Conservation (phyloP, 2,888 invertebrate genomes). For the Xiphydria camelus region DNA sequence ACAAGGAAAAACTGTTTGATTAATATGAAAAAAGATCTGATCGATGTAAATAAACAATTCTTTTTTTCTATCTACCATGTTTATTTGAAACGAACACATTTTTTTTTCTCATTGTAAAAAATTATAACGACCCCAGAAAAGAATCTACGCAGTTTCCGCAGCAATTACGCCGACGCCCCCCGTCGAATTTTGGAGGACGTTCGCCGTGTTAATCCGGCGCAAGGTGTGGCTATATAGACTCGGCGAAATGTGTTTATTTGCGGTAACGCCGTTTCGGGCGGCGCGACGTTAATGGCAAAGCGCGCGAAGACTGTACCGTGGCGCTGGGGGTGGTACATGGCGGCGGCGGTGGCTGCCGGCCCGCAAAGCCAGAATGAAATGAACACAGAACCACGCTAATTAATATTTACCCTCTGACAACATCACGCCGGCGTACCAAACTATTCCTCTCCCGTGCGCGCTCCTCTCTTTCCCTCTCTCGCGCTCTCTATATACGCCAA, state of each 20-base stretch:
- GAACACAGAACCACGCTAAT: constrained; percentile 51
- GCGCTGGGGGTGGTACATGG: constrained; percentile 15
- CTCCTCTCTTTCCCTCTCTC: too few species aligned
- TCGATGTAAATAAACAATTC: too few species aligned
- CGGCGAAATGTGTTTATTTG: constrained; percentile 47
- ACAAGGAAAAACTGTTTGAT: too few species aligned
- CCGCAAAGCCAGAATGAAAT: constrained; percentile 40
- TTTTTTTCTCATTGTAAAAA: too few species aligned
- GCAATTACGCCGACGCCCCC: background rate
- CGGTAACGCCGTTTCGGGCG: constrained; percentile 44
- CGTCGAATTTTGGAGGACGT: background rate
- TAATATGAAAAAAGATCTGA: too few species aligned
- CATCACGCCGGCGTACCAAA: constrained; percentile 43
- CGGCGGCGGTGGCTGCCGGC: constrained; percentile 5
- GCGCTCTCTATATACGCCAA: too few species aligned
- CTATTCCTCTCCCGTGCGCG: too few species aligned
- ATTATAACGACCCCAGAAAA: too few species aligned
- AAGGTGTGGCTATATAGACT: constrained; percentile 47
- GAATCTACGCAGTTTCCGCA: too few species aligned
- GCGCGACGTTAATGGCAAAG: constrained; percentile 18
- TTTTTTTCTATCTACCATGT: too few species aligned
- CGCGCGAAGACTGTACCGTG: constrained; percentile 5
- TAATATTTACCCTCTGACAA: constrained; percentile 56
- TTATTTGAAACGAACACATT: too few species aligned
- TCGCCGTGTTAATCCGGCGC: too few species aligned